A percentile compares a stretch with the other conserved stretches of the same genome.
Evolutionary conservation across 2,113 vertebrate species (phyloP).

Genomic region (Clarias gariepinus): DNA sequence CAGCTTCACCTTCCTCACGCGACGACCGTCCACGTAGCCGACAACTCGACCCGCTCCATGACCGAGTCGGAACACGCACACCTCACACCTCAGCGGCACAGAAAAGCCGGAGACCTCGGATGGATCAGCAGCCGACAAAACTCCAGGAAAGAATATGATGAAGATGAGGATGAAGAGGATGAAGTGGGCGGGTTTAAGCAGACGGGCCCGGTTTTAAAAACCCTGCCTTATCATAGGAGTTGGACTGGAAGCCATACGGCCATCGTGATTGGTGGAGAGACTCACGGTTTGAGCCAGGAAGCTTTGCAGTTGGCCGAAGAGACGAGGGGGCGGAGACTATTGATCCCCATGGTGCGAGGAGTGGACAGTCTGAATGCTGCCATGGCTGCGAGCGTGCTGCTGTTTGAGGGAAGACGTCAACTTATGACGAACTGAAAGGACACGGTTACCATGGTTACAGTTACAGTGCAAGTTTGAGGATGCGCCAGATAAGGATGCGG

Average conservation of each 20-base stretch:
- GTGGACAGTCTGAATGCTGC: conserved; percentile 93
- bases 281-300: conserved; percentile 80
- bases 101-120: conserved; percentile 62
- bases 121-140: conserved; percentile 63
- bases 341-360: conserved; percentile 79
- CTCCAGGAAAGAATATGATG: conserved; percentile 44
- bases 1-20: conserved; percentile 67
- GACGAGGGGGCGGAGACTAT: conserved; percentile 75
- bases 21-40: conserved; percentile 78
- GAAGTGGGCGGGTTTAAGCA: conserved; percentile 14
- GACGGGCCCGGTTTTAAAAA: conserved; percentile 64
- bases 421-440: conserved; percentile 53
- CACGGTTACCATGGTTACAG: neutral
- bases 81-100: conserved; percentile 9
- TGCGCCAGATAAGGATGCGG: neutral
- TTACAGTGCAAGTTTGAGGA: neutral
- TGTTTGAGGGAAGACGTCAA: conserved; percentile 91
- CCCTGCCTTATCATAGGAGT: conserved; percentile 71
- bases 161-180: conserved; percentile 57
- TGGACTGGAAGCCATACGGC: conserved; percentile 79
- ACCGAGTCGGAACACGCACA: neutral
- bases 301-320: conserved; percentile 76
- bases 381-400: conserved; percentile 85
- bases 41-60: conserved; percentile 65
- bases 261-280: conserved; percentile 90